Evolutionary conservation across 1,140 invertebrate genomes (phyloP), one percentile per base, ranked within the genome.

Genomic region (Conopomorpha cramerella): DNA sequence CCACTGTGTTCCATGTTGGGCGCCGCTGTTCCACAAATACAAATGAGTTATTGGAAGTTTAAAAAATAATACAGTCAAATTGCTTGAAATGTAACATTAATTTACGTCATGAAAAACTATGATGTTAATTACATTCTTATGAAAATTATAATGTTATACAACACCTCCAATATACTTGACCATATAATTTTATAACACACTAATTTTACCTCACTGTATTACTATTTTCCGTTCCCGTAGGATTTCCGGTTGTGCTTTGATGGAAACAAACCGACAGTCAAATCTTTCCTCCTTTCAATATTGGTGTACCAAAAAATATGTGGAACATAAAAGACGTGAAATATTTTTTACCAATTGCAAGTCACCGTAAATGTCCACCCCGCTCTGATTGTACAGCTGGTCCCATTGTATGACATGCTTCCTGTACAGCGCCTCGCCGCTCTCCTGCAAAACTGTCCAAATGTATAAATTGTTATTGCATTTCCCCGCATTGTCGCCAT

Each of bases 311-410:
- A 23, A 23, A 10, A 4, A 23, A 10, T 23, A 23, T 6, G 10
- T 10, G 19, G n/a, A 23, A 6, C 10, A 23, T 10, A 10, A 10
- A 10, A 6, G 19, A 23, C 10, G 19, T 6, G 4, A 10, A 23
- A 23, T 23, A 23, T 23, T 8, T 41, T 47, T 50, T 41, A 77
- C 73, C 55, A 83, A 43, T 38, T 80, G 55, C 14, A 80, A 34
- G 44, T 81, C 74, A 13, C 79, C 80, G 28, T 65, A 62, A 3
- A 83, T 54, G 2, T 72, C 51, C 16, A 83, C 62, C 2, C 59
- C 58, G 7, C 54, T 60, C 8, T 61, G 45, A 3, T 54, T 38
- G 32, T 73, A 61, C 4, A 76, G 35, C 4, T 42, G 45, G 14
- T 50, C 46, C 77, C 77, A 79, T 7, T 62, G 45, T 3, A 49